A percentile compares a stretch with the other conserved stretches of the same genome.
Conservation (phyloP, 2,888 invertebrate species). For the Petrophora chlorosata region DNA sequence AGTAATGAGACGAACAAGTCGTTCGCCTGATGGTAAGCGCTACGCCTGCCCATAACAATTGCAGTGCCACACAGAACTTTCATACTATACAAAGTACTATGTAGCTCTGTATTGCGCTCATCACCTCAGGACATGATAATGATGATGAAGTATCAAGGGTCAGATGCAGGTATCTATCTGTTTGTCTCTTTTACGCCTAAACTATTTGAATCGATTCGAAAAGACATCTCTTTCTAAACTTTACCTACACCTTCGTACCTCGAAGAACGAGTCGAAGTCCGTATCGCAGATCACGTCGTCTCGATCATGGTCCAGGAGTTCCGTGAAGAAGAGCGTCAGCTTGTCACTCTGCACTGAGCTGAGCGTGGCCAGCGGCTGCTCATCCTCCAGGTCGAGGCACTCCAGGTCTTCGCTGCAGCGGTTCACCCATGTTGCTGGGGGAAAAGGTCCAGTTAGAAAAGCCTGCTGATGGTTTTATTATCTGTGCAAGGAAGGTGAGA, state of each 20-base stretch:
- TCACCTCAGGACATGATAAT: no score
- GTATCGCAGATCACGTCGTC: constrained; percentile 88
- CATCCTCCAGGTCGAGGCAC: constrained; percentile 80
- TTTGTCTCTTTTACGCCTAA: no score
- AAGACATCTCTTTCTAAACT: background rate
- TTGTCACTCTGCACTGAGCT: constrained; percentile 87
- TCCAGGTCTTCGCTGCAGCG: constrained; percentile 87
- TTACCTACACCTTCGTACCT: constrained; percentile 41
- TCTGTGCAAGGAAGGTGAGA: background rate
- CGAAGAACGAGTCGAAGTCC: constrained; percentile 87
- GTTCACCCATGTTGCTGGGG: constrained; percentile 89
- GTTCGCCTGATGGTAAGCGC: no score
- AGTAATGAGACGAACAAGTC: no score
- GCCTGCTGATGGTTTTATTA: background rate
- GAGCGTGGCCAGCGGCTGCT: constrained; percentile 77
- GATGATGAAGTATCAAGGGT: no score
- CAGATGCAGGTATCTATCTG: no score
- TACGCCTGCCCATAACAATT: no score
- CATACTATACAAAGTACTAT: no score
- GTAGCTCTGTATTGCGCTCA: no score
- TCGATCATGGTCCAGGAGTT: constrained; percentile 87
- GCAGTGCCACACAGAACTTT: no score
- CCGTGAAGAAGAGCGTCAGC: constrained; percentile 88
- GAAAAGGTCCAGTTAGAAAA: background rate
- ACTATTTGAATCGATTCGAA: no score